phyloP scores from a whole-genome alignment of 1,140 invertebrate genomes.

The Leptinotarsa texana region DNA sequence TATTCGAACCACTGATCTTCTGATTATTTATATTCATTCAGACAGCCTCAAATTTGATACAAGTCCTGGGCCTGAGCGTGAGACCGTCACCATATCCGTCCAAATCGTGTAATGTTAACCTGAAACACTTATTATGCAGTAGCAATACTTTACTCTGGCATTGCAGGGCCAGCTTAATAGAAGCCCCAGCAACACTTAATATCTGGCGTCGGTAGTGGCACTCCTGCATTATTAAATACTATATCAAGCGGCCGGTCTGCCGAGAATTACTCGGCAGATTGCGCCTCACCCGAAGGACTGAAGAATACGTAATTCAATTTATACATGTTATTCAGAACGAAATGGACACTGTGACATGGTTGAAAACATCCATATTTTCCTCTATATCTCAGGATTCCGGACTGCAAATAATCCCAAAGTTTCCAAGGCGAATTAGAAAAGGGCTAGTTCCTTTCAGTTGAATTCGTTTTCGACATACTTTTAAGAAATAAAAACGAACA shows the following conservation, averaged over 20 bases:
- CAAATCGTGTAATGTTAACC: constrained; percentile 21
- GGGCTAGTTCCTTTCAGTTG: too few species aligned
- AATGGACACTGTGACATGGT: too few species aligned
- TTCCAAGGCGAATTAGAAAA: too few species aligned
- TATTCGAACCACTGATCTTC: too few species aligned
- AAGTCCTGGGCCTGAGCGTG: not conserved
- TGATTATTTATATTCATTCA: too few species aligned
- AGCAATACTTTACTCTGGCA: constrained; percentile 25
- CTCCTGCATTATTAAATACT: constrained; percentile 29
- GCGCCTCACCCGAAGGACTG: constrained; percentile 1
- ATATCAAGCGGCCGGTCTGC: constrained; percentile 23
- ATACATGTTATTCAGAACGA: not conserved
- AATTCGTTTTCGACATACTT: too few species aligned
- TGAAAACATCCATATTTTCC: too few species aligned
- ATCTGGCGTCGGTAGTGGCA: constrained; percentile 22
- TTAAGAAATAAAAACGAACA: too few species aligned
- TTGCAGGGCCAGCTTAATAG: constrained; percentile 24
- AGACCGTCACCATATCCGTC: constrained; percentile 7
- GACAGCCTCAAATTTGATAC: too few species aligned
- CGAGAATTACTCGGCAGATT: constrained; percentile 26
- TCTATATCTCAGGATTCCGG: too few species aligned
- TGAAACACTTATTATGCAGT: constrained; percentile 26
- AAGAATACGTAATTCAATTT: constrained; percentile 20
- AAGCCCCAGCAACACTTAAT: constrained; percentile 28
- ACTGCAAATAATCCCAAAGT: too few species aligned